These are phyloP conservation scores for Pseudococcus longispinus DNA, from an alignment of 2,888 invertebrate genomes.

Conservation along the genomic window DNA sequence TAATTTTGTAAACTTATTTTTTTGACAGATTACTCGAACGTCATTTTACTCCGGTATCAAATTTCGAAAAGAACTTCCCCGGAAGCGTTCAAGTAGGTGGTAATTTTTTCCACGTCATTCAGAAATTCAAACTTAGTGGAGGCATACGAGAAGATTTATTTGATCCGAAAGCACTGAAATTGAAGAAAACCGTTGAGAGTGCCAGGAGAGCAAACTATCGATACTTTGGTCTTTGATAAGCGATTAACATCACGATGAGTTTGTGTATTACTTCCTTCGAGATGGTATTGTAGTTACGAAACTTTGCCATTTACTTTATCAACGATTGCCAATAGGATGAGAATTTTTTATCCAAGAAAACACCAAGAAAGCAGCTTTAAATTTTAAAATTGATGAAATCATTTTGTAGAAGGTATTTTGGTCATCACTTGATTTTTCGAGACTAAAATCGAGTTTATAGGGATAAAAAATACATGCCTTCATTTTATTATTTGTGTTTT, in stretches of 20 bases:
- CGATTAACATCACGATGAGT: not conserved
- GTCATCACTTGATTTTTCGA: too few relatives aligned
- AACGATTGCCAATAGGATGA: too few relatives aligned
- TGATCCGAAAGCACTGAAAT: not conserved
- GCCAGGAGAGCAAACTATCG: not conserved
- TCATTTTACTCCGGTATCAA: not conserved
- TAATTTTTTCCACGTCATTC: not conserved
- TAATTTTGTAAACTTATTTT: not conserved
- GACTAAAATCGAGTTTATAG: too few relatives aligned
- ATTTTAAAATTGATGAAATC: not conserved
- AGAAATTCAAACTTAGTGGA: not conserved
- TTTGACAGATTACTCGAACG: not conserved
- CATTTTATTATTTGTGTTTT: too few relatives aligned
- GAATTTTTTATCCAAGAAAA: too few relatives aligned
- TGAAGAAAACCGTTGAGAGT: not conserved
- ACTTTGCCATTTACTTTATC: too few relatives aligned
- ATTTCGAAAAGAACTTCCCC: not conserved
- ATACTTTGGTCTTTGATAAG: not conserved
- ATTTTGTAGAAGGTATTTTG: not conserved
- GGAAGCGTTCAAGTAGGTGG: not conserved
- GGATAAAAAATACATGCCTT: too few relatives aligned
- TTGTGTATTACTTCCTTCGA: not conserved
- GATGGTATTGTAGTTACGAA: too few relatives aligned
- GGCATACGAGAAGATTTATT: not conserved
- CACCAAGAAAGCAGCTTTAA: too few relatives aligned